Evolutionary conservation across 2,113 vertebrate genomes (phyloP).

Genomic region (Saguinus imperator): DNA sequence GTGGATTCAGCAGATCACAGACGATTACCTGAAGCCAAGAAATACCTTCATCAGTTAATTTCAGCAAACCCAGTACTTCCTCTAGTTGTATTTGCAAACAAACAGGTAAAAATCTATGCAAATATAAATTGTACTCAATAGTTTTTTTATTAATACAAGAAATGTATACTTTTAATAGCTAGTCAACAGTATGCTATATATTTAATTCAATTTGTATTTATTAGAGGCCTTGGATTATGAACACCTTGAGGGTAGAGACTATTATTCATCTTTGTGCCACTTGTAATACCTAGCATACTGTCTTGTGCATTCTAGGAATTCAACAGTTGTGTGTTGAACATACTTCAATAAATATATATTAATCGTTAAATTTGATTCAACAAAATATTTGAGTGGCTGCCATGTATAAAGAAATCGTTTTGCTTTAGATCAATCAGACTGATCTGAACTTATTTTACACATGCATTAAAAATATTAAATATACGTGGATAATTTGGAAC

Average conservation of each 20-base stretch:
- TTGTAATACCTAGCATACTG: neutral
- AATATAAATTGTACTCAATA: neutral
- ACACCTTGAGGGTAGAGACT: neutral
- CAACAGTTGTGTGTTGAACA: neutral
- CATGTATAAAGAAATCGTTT: neutral
- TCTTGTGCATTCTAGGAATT: neutral
- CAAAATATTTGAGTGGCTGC: neutral
- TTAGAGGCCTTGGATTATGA: neutral
- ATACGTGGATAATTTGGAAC: neutral
- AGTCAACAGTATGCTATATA: neutral
- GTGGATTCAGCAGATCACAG: constrained; percentile 90
- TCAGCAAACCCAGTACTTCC: constrained; percentile 86
- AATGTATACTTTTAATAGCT: neutral
- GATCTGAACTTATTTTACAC: neutral
- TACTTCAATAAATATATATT: constrained; percentile 25
- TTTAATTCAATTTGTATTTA: neutral
- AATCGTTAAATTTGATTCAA: neutral
- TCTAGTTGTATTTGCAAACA: constrained; percentile 94
- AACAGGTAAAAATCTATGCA: constrained; percentile 89
- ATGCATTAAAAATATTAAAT: neutral
- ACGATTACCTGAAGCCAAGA: constrained; percentile 90
- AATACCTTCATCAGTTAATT: constrained; percentile 90
- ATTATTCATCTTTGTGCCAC: neutral
- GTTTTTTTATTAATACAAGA: neutral
- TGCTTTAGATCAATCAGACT: neutral